Percentiles rank a stretch among this genome's conserved stretches.
Conservation (phyloP, 2,113 vertebrate genomes). For the Ptilorrhoa leucosticta region DNA sequence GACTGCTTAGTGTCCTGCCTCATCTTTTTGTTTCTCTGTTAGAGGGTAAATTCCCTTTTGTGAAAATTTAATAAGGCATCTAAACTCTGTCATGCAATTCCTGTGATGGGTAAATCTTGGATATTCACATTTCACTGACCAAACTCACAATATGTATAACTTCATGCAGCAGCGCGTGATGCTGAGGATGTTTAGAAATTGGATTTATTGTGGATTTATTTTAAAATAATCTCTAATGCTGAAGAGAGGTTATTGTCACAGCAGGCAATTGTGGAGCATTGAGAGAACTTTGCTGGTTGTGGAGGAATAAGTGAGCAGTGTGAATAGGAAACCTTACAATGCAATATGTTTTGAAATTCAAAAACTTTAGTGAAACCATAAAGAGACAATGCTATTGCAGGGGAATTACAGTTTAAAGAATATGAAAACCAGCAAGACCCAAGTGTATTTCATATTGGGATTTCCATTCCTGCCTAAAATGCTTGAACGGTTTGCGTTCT, state of each 20-base stretch:
- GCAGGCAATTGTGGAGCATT: not conserved
- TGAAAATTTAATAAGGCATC: not conserved
- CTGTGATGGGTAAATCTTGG: not conserved
- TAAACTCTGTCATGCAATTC: not conserved
- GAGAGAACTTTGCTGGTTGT: not conserved
- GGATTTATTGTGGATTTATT: not conserved
- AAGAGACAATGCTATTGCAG: not conserved
- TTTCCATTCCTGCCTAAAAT: not conserved
- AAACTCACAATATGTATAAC: not conserved
- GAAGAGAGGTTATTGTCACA: not conserved
- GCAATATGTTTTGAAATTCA: conserved; percentile 7
- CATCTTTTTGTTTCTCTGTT: not conserved
- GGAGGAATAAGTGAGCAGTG: not conserved
- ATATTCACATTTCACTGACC: not conserved
- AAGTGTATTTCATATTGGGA: not conserved
- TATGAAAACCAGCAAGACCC: not conserved
- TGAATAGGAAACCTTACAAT: not conserved
- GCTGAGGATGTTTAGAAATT: not conserved
- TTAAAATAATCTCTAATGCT: not conserved
- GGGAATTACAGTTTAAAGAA: not conserved
- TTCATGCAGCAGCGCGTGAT: not conserved
- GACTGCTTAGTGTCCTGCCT: not conserved
- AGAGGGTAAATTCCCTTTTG: not conserved
- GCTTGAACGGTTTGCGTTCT: not conserved
- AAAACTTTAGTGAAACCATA: conserved; percentile 4